Evolutionary conservation across 2,113 vertebrate species (phyloP).

Genomic region (Turnix velox): DNA sequence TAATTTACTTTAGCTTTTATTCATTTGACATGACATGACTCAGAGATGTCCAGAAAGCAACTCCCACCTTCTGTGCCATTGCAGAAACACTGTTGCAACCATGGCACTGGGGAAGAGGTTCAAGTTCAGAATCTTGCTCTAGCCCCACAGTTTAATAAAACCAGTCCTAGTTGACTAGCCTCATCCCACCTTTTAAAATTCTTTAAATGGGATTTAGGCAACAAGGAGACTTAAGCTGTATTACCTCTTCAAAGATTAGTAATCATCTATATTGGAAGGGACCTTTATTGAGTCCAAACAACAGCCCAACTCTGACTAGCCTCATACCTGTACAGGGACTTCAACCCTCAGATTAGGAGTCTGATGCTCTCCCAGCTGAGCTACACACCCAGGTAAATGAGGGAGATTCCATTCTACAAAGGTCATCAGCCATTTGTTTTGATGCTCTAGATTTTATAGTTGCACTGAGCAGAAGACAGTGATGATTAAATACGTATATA

Average conservation of each 20-base stretch:
- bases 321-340: too few species aligned
- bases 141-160: background rate
- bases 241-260: background rate
- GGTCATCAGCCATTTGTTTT: background rate
- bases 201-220: background rate
- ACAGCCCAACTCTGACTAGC: too few species aligned
- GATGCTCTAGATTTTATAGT: background rate
- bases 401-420: background rate
- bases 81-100: background rate
- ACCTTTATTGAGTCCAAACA: too few species aligned
- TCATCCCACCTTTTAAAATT: background rate
- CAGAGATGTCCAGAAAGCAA: background rate
- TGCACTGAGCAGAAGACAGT: background rate
- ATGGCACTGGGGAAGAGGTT: background rate
- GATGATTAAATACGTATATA: background rate
- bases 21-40: background rate
- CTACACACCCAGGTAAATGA: too few species aligned
- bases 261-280: too few species aligned
- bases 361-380: too few species aligned
- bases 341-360: too few species aligned
- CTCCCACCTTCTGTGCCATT: background rate
- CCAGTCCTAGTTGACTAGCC: background rate
- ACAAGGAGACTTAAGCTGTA: background rate
- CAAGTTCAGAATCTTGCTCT: background rate
- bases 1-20: background rate